Base-by-base conservation (phyloP, 2,888 invertebrate genomes). In the Polyommatus icarus region DNA sequence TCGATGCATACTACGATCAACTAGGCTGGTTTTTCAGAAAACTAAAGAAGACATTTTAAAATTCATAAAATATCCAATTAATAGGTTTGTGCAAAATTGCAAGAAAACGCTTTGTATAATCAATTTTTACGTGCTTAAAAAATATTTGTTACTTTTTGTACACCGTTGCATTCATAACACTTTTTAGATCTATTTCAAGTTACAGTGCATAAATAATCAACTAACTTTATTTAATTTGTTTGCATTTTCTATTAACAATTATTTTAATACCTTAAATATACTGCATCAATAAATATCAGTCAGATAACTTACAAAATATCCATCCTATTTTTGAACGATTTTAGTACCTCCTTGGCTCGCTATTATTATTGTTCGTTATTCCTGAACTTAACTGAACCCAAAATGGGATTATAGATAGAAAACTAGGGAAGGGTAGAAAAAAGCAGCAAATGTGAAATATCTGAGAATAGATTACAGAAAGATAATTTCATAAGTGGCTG, bases 1-100 rank as follows among this genome's bases (percentile, higher is more conserved):
- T 75, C 75, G 29, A 40, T 24, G 73, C 73, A 73, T 73, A 46
- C 73, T 29, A 67, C 67, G 32, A 67, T 29, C 15, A 67, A 10
- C 67, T 32, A 24, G 12, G 29, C 24, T 20, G n/a, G 24, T 24
- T 59, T 67, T 67, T 67, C 15, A 0, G 29, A 67, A 67, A 67
- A 61, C 20, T 61, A 0, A 12, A 24, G 20, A 24, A 24, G 20
- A 59, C 59, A 54, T 54, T 59, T 24, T 10, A 24, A 20, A 20
- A 54, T 5, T 18, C 1, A 54, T 5, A 54, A 54, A 54, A 54
- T 10, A 50, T 12, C 12, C 50, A 50, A 12, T 12, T 3, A 50
- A 46, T 5, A 54, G 5, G 4, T 54, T 5, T 4, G 4, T 54
- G 15, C 4, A 46, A 18, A 1, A 54, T 18, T 5, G 1, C 18